Evolutionary conservation across 1,140 invertebrate species (phyloP), one percentile per base, ranked within the genome.

Genomic region (Lasaia peninsularis): DNA sequence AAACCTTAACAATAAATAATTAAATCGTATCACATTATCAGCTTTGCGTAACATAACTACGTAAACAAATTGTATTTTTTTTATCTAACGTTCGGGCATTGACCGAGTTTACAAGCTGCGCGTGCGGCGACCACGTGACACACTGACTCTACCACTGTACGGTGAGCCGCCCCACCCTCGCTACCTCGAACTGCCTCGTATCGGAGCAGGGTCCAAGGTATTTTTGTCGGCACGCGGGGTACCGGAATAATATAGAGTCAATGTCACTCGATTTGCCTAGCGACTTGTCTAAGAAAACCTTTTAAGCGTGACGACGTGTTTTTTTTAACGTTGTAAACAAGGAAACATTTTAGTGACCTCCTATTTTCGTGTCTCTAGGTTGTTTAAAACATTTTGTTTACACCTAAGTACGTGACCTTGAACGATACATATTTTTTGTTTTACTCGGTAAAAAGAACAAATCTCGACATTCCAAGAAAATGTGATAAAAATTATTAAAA

Each of bases 31-130:
- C 37, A 44, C 16, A 44, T 44, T 44, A 44, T 44, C 37, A 44
- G 37, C 16, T 84, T 87, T 88, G 85, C 85, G 85, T 88, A 88
- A 88, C 71, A 69, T 57, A 53, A 69, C 62, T 71, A 72, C 75
- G 83, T 86, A 86, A 84, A 84, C 78, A 85, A 79, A 75, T 80
- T 76, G 71, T 76, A 59, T 74, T 61, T 80, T 86, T 80, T 87
- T 86, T 83, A 83, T 86, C 79, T 84, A 84, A 83, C 78, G 77
- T 75, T 65, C 77, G 75, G 81, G 85, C 85, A 88, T 88, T 88
- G 85, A 88, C 85, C 85, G 80, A 81, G 69, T 79, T 88, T 81
- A 86, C 83, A 75, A 65, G 71, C 77, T 82, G 82, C 80, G 78
- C 75, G 78, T 75, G 79, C 81, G 80, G 68, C 65, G 75, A 73